Base-by-base conservation (phyloP, 2,113 vertebrate species). In the Ictalurus furcatus region DNA sequence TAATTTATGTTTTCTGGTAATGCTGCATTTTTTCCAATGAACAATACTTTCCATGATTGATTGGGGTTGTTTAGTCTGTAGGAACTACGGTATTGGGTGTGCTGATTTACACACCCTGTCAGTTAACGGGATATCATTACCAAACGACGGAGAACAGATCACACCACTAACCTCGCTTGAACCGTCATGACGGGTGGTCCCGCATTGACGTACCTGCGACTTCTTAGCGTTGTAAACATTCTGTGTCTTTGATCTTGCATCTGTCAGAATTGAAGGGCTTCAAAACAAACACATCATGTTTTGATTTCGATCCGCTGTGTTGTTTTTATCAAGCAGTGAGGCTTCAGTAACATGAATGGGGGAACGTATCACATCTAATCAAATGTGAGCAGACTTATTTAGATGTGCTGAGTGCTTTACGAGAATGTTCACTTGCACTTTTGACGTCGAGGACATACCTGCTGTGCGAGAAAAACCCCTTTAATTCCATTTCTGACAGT, bases 1-100 rank as follows among this genome's bases (percentile, higher is more conserved):
- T 95, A 96, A 95, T 97, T 95, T 95, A 95, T 95, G 94, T 95
- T 95, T 96, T 96, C 95, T 95, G 94, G 93, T 96, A 92, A 93
- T 90, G 90, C 91, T 91, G 91, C 93, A 95, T 95, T 96, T 94
- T 85, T 94, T 95, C 95, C 91, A 89, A 93, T 94, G 93, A 96
- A 96, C 95, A 93, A 94, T 95, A 95, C 93, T 95, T 96, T 96
- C 95, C 95, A 94, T 94, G 94, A 93, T 96, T 94, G 91, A 95
- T 94, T 94, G 94, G 95, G 94, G 94, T 96, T 98, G 97, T 98
- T 98, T 97, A 98, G 96, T 97, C 97, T 98, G 96, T 93, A 92
- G 93, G 96, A 92, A 94, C 95, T 95, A 94, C 94, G 91, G 93
- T 94, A 94, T 91, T 93, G 93, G 94, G 95, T 96, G 96, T 93